A percentile compares a stretch with the other conserved stretches of the same genome.
These are phyloP conservation scores for Bedellia somnulentella DNA, from an alignment of 2,888 invertebrate species.

Conservation along the genomic window DNA sequence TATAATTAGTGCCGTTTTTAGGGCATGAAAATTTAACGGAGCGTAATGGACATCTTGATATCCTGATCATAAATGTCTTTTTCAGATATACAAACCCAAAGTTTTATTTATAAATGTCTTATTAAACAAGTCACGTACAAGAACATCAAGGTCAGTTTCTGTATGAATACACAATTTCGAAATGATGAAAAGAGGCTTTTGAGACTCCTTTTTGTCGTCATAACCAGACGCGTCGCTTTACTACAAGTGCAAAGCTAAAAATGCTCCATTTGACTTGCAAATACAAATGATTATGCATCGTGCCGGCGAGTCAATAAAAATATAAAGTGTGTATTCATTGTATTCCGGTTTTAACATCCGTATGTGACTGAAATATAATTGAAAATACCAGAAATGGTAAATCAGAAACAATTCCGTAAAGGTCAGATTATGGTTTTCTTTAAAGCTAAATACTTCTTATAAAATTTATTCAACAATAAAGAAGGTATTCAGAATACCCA, in stretches of 20 bases:
- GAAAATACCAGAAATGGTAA: too few species aligned
- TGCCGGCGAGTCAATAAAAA: conserved; percentile 35
- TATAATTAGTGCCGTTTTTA: conserved; percentile 45
- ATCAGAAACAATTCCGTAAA: too few species aligned
- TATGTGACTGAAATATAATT: too few species aligned
- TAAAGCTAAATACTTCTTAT: too few species aligned
- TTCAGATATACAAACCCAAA: too few species aligned
- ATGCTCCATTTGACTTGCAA: conserved; percentile 51
- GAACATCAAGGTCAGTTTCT: conserved; percentile 23
- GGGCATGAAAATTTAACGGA: too few species aligned
- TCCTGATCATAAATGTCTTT: too few species aligned
- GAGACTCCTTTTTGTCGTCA: conserved; percentile 17
- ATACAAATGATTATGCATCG: conserved; percentile 48
- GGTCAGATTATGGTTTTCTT: too few species aligned
- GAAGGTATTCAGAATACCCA: too few species aligned
- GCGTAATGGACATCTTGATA: too few species aligned
- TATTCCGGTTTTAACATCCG: conserved; percentile 30
- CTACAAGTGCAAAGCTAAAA: conserved; percentile 45
- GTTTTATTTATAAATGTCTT: not conserved
- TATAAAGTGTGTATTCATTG: conserved; percentile 47
- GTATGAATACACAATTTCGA: conserved; percentile 24
- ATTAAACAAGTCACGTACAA: not conserved
- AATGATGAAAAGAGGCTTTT: conserved; percentile 14
- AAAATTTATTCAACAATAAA: too few species aligned
- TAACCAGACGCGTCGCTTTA: conserved; percentile 31